Percentiles rank a stretch among this genome's conserved stretches.
Evolutionary conservation across 2,888 invertebrate genomes (phyloP).

Genomic region (Suillia variegata): DNA sequence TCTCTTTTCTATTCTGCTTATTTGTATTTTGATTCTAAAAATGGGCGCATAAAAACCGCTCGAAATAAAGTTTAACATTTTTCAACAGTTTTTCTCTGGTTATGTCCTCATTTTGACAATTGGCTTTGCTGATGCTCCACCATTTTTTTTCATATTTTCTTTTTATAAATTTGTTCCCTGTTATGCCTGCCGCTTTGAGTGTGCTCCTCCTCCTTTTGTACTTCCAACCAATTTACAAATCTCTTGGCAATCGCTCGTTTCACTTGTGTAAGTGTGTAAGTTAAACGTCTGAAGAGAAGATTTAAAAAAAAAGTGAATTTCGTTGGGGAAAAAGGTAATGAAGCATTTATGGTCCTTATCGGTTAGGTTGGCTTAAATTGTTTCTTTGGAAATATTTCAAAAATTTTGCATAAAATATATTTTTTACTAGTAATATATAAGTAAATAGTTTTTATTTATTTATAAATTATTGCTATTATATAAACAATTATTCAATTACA

Average conservation of each 20-base stretch:
- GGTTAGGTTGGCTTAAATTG: not conserved
- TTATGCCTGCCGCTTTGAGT: not conserved
- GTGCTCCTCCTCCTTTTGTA: not conserved
- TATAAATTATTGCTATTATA: too few species aligned
- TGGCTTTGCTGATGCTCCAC: not conserved
- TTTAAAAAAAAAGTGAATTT: not conserved
- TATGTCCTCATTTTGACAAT: constrained; percentile 1
- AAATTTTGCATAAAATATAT: too few species aligned
- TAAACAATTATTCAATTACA: too few species aligned
- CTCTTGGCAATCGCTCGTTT: constrained; percentile 24
- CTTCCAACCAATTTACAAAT: constrained; percentile 21
- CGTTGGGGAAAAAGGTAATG: not conserved
- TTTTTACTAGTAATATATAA: too few species aligned
- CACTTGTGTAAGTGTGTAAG: too few species aligned
- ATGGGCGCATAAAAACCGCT: not conserved
- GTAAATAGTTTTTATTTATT: too few species aligned
- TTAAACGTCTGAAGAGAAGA: not conserved
- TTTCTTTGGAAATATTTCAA: not conserved
- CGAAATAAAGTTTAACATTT: not conserved
- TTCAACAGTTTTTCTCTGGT: not conserved
- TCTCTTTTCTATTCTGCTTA: too few species aligned
- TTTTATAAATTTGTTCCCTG: not conserved
- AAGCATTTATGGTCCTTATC: not conserved
- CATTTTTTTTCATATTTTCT: too few species aligned
- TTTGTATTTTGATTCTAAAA: not conserved